Conservation (phyloP, 2,888 invertebrate genomes). For the Lumbricus terrestris region DNA sequence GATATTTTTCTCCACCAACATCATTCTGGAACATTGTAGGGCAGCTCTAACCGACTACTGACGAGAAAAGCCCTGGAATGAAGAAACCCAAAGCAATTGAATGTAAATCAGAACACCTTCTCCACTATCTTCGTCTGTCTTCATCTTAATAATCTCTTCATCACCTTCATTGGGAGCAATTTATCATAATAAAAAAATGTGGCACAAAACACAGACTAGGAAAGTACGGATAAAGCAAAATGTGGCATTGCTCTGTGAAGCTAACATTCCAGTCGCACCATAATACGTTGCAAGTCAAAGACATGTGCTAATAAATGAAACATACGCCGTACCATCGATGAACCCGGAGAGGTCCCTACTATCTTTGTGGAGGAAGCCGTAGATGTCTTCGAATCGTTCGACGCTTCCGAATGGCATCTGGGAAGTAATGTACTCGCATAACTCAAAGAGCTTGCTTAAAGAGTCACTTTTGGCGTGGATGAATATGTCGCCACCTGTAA, state of each 20-base stretch:
- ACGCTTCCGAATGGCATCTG: slow-evolving; percentile 51
- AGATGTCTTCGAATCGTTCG: slow-evolving; percentile 53
- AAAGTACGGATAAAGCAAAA: neutral
- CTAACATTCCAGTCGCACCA: neutral
- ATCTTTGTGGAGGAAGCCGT: slow-evolving; percentile 56
- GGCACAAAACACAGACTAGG: neutral
- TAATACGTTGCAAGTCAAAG: neutral
- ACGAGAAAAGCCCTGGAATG: no score
- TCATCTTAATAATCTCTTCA: neutral
- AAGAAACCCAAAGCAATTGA: no score
- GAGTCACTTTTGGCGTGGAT: slow-evolving; percentile 57
- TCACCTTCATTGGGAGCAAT: neutral
- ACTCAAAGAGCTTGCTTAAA: slow-evolving; percentile 55
- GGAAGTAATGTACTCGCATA: slow-evolving; percentile 47
- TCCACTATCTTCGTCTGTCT: no score
- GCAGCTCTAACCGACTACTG: no score
- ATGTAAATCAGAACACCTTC: no score
- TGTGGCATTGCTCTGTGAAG: neutral
- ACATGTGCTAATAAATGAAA: neutral
- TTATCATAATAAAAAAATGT: neutral
- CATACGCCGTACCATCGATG: slow-evolving; percentile 54
- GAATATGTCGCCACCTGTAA: slow-evolving; percentile 57
- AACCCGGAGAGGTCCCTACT: slow-evolving; percentile 58
- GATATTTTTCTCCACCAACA: no score
- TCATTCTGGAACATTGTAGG: no score